Evolutionary conservation across 53 echinoderm and acorn worm species (phyloP).

Genomic region (Temnopleurus reevesii): DNA sequence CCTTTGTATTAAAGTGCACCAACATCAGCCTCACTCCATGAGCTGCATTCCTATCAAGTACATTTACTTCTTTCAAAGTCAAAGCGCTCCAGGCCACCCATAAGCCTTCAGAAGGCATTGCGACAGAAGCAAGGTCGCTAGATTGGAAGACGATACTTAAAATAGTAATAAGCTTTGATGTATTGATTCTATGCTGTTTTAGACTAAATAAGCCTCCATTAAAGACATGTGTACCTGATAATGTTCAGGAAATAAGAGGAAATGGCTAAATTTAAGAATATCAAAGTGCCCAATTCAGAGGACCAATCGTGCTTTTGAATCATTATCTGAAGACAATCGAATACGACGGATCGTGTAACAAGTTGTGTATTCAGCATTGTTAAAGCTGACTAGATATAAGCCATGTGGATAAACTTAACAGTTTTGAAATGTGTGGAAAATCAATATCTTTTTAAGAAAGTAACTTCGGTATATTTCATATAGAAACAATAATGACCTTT

Average conservation of each 20-base stretch:
- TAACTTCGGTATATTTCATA: too few relatives aligned
- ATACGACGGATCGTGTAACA: too few relatives aligned
- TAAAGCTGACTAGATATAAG: too few relatives aligned
- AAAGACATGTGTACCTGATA: conserved; percentile 6
- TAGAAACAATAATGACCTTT: too few relatives aligned
- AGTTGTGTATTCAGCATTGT: too few relatives aligned
- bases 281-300: background rate
- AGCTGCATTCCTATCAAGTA: conserved; percentile 23
- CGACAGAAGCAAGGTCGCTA: background rate
- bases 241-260: background rate
- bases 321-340: too few relatives aligned
- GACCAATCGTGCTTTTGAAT: background rate
- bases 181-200: conserved; percentile 1
- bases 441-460: too few relatives aligned
- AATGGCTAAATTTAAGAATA: background rate
- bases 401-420: too few relatives aligned
- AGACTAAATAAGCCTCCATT: background rate
- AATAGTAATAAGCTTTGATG: conserved; percentile 4
- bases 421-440: too few relatives aligned
- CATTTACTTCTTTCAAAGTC: conserved; percentile 39
- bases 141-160: background rate
- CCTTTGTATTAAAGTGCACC: conserved; percentile 7
- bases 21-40: conserved; percentile 12
- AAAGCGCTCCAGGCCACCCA: conserved; percentile 25
- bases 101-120: conserved; percentile 3